phyloP scores from a whole-genome alignment of 2,113 vertebrate genomes.

The Crotalus horridus region DNA sequence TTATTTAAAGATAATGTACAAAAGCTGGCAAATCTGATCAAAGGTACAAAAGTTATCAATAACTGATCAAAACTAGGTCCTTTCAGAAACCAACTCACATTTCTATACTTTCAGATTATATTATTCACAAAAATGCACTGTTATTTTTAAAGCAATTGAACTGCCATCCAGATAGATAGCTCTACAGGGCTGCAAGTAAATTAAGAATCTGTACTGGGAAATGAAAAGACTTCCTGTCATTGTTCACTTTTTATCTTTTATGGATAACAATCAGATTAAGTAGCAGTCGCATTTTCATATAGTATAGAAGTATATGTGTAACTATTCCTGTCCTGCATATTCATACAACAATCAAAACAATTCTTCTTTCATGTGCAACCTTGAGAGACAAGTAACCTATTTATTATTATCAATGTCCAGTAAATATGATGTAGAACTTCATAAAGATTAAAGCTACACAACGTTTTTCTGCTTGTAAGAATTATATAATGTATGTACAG shows the following conservation, averaged over 20 bases:
- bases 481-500: neutral
- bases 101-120: neutral
- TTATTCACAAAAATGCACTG: accelerated
- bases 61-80: neutral
- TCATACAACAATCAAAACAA: neutral
- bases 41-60: neutral
- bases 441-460: neutral
- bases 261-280: neutral
- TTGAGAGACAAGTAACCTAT: neutral
- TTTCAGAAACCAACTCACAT: neutral
- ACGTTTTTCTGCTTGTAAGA: neutral
- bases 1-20: neutral
- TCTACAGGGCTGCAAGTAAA: neutral
- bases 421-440: neutral
- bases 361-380: neutral
- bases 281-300: neutral
- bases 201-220: neutral
- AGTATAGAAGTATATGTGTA: neutral
- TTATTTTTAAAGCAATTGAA: neutral
- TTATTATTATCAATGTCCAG: neutral
- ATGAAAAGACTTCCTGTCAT: neutral
- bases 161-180: neutral
- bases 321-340: neutral
- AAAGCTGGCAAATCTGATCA: neutral
- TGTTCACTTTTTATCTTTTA: neutral